Conservation (phyloP, 1,140 invertebrate genomes). For the Procambarus clarkii region DNA sequence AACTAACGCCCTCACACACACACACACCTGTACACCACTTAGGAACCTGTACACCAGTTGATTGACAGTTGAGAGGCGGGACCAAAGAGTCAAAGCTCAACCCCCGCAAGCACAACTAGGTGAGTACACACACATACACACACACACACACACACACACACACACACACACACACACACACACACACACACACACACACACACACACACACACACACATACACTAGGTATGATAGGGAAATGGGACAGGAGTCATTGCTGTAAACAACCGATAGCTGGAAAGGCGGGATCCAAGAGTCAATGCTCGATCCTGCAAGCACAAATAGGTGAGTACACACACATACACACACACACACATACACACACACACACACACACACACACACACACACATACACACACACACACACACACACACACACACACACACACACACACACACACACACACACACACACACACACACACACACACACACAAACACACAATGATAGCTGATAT, state of each 20-base stretch:
- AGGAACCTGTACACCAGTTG: background rate
- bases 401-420: slow-evolving; percentile 11
- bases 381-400: slow-evolving; percentile 10
- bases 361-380: slow-evolving; percentile 11
- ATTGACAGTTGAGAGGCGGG: too few species aligned
- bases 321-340: too few species aligned
- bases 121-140: background rate
- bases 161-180: background rate
- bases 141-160: slow-evolving; percentile 11
- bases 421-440: slow-evolving; percentile 4
- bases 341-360: background rate
- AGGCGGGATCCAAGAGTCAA: too few species aligned
- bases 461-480: too few species aligned
- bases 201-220: background rate
- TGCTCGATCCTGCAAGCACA: too few species aligned
- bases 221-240: too few species aligned
- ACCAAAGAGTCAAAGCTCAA: too few species aligned
- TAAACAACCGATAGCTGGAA: too few species aligned
- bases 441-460: slow-evolving; percentile 2
- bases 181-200: slow-evolving; percentile 11
- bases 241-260: too few species aligned
- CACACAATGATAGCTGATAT: background rate
- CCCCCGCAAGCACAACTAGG: too few species aligned
- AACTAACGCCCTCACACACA: too few species aligned
- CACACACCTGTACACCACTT: too few species aligned